These are phyloP conservation scores for Bradypus variegatus DNA, from an alignment of 2,797 vertebrate species.

Conservation along the genomic window DNA sequence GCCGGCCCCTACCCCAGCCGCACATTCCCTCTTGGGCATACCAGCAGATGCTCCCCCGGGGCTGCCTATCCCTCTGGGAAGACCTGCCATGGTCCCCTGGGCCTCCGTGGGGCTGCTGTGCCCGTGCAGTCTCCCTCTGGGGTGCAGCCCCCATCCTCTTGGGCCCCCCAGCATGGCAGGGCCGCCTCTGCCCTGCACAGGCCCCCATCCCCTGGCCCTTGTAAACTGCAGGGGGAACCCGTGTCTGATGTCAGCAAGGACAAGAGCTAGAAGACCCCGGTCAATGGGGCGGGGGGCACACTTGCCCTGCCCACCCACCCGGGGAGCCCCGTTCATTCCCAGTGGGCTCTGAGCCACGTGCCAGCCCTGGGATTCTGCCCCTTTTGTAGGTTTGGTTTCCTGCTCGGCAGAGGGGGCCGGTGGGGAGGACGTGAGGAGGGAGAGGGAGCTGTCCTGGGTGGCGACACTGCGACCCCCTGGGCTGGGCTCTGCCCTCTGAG, in stretches of 20 bases:
- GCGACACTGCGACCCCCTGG: too few relatives aligned
- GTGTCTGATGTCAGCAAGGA: neutral
- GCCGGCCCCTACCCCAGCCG: too few relatives aligned
- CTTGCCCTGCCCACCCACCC: fast-evolving
- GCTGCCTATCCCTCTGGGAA: too few relatives aligned
- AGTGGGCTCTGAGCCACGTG: too few relatives aligned
- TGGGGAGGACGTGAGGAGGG: neutral
- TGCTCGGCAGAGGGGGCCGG: neutral
- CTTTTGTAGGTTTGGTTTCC: neutral
- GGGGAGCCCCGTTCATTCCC: too few relatives aligned
- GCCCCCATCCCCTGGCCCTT: neutral
- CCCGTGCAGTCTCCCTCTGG: neutral
- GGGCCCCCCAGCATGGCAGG: neutral
- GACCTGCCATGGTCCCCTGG: too few relatives aligned
- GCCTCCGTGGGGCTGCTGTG: too few relatives aligned
- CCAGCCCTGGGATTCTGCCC: too few relatives aligned
- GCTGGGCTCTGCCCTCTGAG: neutral
- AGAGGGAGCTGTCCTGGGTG: neutral
- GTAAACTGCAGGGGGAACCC: neutral
- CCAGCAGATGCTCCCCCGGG: too few relatives aligned
- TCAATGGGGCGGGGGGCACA: neutral
- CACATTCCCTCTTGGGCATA: too few relatives aligned
- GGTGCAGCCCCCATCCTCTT: too few relatives aligned
- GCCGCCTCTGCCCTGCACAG: neutral
- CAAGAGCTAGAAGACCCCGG: neutral